phyloP scores from a whole-genome alignment of 2,888 invertebrate species.

The Lathronympha strigana region DNA sequence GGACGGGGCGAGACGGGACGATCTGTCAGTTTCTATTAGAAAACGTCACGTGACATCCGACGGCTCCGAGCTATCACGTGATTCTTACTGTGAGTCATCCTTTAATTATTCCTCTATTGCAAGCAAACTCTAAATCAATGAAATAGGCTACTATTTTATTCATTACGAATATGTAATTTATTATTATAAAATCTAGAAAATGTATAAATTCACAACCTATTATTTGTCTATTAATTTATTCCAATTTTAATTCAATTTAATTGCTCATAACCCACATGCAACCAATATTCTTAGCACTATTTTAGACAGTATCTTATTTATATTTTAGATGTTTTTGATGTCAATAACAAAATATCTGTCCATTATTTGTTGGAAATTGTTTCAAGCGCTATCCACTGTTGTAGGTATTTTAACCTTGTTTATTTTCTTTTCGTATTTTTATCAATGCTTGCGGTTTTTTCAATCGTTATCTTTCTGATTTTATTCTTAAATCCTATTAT shows the following conservation, averaged over 20 bases:
- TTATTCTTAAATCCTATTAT: background rate
- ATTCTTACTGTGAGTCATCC: background rate
- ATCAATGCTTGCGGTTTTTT: background rate
- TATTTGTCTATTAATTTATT: conserved; percentile 72
- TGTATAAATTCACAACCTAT: conserved; percentile 85
- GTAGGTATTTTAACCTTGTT: background rate
- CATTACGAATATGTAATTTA: conserved; percentile 58
- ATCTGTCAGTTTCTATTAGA: too few species aligned
- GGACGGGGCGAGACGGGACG: too few species aligned
- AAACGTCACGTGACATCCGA: too few species aligned
- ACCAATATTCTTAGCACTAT: conserved; percentile 51
- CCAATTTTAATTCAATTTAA: conserved; percentile 53
- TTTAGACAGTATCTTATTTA: conserved; percentile 31
- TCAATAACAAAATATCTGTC: background rate
- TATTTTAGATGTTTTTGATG: background rate
- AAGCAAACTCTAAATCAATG: conserved; percentile 64
- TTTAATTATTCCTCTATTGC: conserved; percentile 47
- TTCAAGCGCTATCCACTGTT: background rate
- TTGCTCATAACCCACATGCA: conserved; percentile 52
- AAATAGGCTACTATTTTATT: conserved; percentile 55
- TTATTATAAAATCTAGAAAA: conserved; percentile 82
- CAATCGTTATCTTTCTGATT: background rate
- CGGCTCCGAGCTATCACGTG: too few species aligned
- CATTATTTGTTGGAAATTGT: background rate
- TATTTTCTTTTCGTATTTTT: background rate